Conservation (phyloP, 1,140 invertebrate genomes). For the Drosophila orena region DNA sequence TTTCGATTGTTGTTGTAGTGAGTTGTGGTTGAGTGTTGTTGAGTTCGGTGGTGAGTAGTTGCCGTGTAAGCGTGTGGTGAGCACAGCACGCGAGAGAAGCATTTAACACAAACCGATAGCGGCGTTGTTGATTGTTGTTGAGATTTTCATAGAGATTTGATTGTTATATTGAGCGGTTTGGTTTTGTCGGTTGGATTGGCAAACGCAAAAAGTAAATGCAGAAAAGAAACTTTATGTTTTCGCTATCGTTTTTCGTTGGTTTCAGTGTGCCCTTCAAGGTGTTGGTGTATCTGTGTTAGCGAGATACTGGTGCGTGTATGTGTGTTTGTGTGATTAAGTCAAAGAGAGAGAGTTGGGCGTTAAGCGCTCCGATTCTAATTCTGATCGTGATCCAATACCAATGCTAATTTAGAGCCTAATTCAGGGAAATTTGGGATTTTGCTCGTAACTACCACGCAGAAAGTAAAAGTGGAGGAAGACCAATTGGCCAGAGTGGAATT, state of each 20-base stretch:
- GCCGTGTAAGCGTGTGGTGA: conserved; percentile 56
- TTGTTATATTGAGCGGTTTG: conserved; percentile 20
- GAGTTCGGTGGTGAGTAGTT: conserved; percentile 27
- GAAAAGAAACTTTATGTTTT: conserved; percentile 79
- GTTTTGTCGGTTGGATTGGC: conserved; percentile 52
- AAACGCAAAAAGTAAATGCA: conserved; percentile 80
- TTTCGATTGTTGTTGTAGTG: not conserved
- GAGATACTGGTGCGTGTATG: conserved; percentile 12
- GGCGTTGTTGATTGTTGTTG: conserved; percentile 50
- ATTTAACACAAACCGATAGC: conserved; percentile 65
- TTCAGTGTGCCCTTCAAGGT: conserved; percentile 46
- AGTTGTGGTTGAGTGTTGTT: conserved; percentile 24
- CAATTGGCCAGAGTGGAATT: conserved; percentile 55
- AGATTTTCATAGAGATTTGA: conserved; percentile 34
- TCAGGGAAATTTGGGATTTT: conserved; percentile 60
- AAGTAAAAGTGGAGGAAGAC: conserved; percentile 9
- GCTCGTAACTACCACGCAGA: conserved; percentile 42
- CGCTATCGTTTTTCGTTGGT: conserved; percentile 55
- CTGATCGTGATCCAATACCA: conserved; percentile 13
- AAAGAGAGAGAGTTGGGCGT: conserved; percentile 36
- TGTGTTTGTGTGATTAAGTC: conserved; percentile 21
- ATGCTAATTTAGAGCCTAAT: conserved; percentile 46
- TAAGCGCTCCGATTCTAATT: conserved; percentile 36
- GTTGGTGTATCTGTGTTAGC: conserved; percentile 30
- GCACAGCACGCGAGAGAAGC: conserved; percentile 70